These are phyloP conservation scores for Azorinus chamasolen DNA, from an alignment of 2,888 invertebrate species.

Conservation along the genomic window DNA sequence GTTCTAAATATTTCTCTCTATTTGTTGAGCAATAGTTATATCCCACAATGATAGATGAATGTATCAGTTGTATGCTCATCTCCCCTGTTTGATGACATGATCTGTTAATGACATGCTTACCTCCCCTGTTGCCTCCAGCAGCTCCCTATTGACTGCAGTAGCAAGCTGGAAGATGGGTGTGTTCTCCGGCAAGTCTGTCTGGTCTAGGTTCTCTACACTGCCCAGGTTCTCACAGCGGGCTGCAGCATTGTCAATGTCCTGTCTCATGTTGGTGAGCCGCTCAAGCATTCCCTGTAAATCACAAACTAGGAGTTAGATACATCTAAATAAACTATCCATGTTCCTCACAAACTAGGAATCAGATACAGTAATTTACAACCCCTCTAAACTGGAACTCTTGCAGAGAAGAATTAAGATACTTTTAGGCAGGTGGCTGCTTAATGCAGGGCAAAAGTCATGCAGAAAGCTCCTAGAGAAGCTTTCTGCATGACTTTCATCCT, in stretches of 20 bases:
- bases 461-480: no score
- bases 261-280: slow-evolving; percentile 95
- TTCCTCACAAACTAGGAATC: not conserved
- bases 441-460: no score
- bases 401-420: no score
- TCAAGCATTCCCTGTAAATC: slow-evolving; percentile 90
- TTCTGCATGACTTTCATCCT: no score
- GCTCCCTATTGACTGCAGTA: slow-evolving; percentile 68
- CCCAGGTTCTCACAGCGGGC: slow-evolving; percentile 97
- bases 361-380: not conserved
- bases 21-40: no score
- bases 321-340: not conserved
- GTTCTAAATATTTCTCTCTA: no score
- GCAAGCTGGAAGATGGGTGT: slow-evolving; percentile 74
- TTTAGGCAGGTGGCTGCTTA: no score
- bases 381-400: not conserved
- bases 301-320: not conserved
- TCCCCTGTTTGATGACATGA: not conserved
- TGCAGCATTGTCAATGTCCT: slow-evolving; percentile 93
- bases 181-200: slow-evolving; percentile 89
- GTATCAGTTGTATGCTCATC: not conserved
- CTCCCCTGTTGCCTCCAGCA: slow-evolving; percentile 74
- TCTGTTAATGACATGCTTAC: slow-evolving; percentile 56
- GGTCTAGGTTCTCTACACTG: slow-evolving; percentile 94
- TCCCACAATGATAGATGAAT: slow-evolving; percentile 4